These are phyloP conservation scores for Seriola quinqueradiata DNA, from an alignment of 2,113 vertebrate genomes.

Conservation along the genomic window DNA sequence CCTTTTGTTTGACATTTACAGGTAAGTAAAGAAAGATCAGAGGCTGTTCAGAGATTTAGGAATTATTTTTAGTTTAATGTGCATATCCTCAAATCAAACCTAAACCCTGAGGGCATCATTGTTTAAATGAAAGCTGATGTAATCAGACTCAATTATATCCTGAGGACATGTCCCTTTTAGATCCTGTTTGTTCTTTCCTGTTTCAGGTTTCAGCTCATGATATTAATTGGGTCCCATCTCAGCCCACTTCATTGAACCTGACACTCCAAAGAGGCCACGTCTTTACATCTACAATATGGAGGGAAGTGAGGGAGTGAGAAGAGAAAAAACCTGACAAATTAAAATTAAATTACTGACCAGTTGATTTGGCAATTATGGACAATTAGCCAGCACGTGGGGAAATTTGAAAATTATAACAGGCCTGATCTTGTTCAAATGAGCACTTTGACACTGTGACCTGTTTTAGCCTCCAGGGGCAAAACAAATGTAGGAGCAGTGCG, in stretches of 20 bases:
- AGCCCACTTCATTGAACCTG: constrained; percentile 86
- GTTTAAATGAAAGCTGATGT: constrained; percentile 86
- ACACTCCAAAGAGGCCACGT: constrained; percentile 85
- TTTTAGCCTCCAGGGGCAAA: constrained; percentile 59
- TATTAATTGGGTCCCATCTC: constrained; percentile 90
- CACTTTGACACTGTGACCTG: constrained; percentile 77
- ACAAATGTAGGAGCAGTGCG: constrained; percentile 10
- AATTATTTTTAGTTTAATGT: not conserved
- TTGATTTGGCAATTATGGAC: constrained; percentile 89
- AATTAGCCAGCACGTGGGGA: constrained; percentile 86
- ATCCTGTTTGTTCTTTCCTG: constrained; percentile 57
- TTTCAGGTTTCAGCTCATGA: constrained; percentile 85
- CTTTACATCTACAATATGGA: constrained; percentile 77
- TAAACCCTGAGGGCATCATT: constrained; percentile 75
- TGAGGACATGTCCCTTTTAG: constrained; percentile 81
- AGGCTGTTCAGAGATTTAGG: not conserved
- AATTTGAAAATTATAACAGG: constrained; percentile 73
- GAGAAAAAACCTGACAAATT: constrained; percentile 80
- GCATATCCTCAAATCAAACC: constrained; percentile 58
- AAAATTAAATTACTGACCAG: constrained; percentile 89
- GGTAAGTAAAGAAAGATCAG: constrained; percentile 22
- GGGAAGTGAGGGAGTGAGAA: constrained; percentile 31
- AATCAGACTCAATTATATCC: constrained; percentile 86
- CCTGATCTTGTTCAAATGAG: constrained; percentile 60
- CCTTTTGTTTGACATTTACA: constrained; percentile 34